A percentile compares a stretch with the other conserved stretches of the same genome.
Conservation (phyloP, 2,113 vertebrate genomes). For the Sorex fumeus region DNA sequence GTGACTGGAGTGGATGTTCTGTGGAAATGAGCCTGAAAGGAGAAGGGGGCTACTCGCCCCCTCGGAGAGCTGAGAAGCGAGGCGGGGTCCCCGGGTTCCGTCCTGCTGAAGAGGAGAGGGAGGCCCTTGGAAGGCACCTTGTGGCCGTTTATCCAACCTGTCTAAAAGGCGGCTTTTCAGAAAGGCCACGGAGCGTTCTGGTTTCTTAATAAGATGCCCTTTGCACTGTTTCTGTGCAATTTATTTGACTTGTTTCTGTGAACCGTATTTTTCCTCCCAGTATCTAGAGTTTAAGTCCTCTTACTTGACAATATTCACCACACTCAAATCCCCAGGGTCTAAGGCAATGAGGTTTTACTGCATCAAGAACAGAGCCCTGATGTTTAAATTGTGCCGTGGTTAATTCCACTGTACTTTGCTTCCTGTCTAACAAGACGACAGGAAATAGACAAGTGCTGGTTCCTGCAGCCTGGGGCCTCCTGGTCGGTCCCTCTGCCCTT, state of each 20-base stretch:
- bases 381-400: neutral
- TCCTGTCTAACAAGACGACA: neutral
- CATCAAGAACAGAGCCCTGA: neutral
- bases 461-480: neutral
- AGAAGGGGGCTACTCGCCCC: neutral
- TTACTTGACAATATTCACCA: constrained; percentile 4
- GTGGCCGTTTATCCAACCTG: neutral
- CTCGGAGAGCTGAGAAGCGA: neutral
- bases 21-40: constrained; percentile 36
- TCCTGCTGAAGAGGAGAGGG: neutral
- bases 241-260: constrained; percentile 15
- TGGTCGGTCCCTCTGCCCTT: too few relatives aligned
- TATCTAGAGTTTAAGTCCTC: constrained; percentile 34
- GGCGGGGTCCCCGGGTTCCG: neutral
- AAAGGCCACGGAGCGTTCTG: neutral
- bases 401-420: neutral
- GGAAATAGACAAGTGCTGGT: neutral
- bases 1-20: neutral
- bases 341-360: neutral
- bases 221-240: constrained; percentile 10
- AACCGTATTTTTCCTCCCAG: neutral
- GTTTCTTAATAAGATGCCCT: neutral
- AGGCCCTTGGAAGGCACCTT: neutral
- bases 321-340: neutral
- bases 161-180: neutral